Evolutionary conservation across 1,140 invertebrate genomes (phyloP).

Genomic region (Nixonia krombeini): DNA sequence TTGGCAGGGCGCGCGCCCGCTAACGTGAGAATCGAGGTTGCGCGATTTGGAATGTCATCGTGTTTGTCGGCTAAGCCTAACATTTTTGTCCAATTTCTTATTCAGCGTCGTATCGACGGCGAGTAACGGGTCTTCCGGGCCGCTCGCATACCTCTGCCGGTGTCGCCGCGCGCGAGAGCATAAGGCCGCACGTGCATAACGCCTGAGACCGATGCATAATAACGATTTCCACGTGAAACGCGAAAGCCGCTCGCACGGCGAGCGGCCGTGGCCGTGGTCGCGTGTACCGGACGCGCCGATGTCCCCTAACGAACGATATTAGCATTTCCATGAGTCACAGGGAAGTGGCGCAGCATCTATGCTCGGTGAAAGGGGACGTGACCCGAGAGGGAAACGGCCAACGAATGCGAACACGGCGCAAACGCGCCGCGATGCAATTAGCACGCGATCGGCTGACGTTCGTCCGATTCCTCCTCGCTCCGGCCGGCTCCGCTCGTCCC

Average conservation of each 20-base stretch:
- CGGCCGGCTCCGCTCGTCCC: slow-evolving; percentile 33
- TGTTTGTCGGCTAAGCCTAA: slow-evolving; percentile 23
- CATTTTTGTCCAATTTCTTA: slow-evolving; percentile 57
- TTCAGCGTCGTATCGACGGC: slow-evolving; percentile 51
- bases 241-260: slow-evolving; percentile 11
- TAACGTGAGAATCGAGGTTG: slow-evolving; percentile 15
- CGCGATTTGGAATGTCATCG: slow-evolving; percentile 37
- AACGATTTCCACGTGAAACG: slow-evolving; percentile 51
- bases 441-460: slow-evolving; percentile 52
- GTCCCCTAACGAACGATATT: slow-evolving; percentile 43
- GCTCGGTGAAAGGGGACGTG: slow-evolving; percentile 41
- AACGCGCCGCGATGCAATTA: slow-evolving; percentile 48
- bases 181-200: slow-evolving; percentile 42
- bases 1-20: too few relatives aligned
- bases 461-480: too few relatives aligned
- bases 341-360: slow-evolving; percentile 15
- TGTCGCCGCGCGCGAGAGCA: slow-evolving; percentile 33
- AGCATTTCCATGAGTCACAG: slow-evolving; percentile 41
- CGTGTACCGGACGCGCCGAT: slow-evolving; percentile 12
- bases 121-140: slow-evolving; percentile 55
- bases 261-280: background rate
- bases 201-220: slow-evolving; percentile 44
- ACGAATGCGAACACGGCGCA: slow-evolving; percentile 38
- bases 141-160: slow-evolving; percentile 36
- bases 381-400: slow-evolving; percentile 14